Evolutionary conservation across 2,888 invertebrate species (phyloP).

Genomic region (Trimorus sp.): DNA sequence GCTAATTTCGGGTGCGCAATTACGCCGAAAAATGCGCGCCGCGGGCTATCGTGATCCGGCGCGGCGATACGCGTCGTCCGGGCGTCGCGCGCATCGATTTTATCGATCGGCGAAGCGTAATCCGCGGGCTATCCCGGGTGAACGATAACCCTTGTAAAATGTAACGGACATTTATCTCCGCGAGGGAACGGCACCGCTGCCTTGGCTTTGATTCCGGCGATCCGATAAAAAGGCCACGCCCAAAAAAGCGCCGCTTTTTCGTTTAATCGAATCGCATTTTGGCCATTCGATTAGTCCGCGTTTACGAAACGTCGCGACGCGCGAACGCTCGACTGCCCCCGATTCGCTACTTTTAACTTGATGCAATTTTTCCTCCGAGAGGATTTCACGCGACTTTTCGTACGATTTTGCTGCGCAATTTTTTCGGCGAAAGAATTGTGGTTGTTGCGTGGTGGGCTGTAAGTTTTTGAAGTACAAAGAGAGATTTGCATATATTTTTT

Average conservation of each 20-base stretch:
- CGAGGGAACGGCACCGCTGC: constrained; percentile 69
- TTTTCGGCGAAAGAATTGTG: too few relatives aligned
- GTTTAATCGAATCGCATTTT: neutral
- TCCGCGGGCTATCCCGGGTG: constrained; percentile 72
- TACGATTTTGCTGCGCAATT: too few relatives aligned
- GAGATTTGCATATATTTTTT: too few relatives aligned
- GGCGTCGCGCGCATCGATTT: constrained; percentile 31
- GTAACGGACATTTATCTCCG: constrained; percentile 79
- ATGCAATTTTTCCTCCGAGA: neutral
- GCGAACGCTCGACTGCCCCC: too few relatives aligned
- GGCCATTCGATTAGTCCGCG: too few relatives aligned
- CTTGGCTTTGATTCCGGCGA: constrained; percentile 52
- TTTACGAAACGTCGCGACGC: too few relatives aligned
- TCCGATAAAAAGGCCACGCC: constrained; percentile 39
- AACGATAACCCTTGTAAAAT: constrained; percentile 76
- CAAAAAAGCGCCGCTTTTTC: constrained; percentile 17
- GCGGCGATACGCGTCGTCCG: constrained; percentile 28
- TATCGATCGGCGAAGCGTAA: constrained; percentile 76
- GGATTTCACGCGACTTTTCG: too few relatives aligned
- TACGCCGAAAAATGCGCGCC: constrained; percentile 55
- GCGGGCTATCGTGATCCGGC: constrained; percentile 45
- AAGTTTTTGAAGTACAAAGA: too few relatives aligned
- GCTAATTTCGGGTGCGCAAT: constrained; percentile 57
- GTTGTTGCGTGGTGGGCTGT: too few relatives aligned
- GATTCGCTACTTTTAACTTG: neutral